Percentiles rank a stretch among this genome's conserved stretches.
Evolutionary conservation across 2,113 vertebrate genomes (phyloP).

Genomic region (Noctilio leporinus): DNA sequence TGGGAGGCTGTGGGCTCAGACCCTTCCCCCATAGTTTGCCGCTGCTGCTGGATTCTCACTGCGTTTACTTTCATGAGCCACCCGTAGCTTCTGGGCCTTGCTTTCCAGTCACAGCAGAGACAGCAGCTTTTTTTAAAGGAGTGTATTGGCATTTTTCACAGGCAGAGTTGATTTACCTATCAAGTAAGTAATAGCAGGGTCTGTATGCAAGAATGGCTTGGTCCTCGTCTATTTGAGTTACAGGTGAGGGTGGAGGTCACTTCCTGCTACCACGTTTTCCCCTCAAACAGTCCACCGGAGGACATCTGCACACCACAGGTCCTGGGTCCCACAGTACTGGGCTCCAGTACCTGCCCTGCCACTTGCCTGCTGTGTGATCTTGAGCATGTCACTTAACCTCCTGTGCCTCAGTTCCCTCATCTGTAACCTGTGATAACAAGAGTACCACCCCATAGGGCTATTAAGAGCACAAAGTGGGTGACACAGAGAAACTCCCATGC

Average conservation of each 20-base stretch:
- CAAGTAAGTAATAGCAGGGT: no score
- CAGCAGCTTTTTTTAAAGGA: not conserved
- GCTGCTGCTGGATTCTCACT: no score
- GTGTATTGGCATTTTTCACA: not conserved
- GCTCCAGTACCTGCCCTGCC: not conserved
- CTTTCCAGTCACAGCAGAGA: not conserved
- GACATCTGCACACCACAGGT: no score
- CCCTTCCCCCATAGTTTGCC: no score
- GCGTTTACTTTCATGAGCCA: not conserved
- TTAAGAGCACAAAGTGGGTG: not conserved
- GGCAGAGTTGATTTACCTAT: not conserved
- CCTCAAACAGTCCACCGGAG: no score
- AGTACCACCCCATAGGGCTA: not conserved
- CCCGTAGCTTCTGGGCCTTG: rapidly evolving
- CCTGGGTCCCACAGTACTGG: not conserved
- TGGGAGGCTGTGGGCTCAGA: not conserved
- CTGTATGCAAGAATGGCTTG: rapidly evolving
- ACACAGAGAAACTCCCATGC: not conserved
- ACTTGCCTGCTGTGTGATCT: not conserved
- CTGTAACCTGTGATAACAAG: not conserved
- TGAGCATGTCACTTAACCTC: not conserved
- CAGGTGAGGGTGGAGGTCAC: not conserved
- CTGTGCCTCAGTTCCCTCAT: not conserved
- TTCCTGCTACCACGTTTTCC: no score
- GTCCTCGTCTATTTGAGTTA: not conserved